Percentiles rank a stretch among this genome's conserved stretches.
These are phyloP conservation scores for Meghimatium bilineatum DNA, from an alignment of 2,888 invertebrate genomes.

Conservation along the genomic window DNA sequence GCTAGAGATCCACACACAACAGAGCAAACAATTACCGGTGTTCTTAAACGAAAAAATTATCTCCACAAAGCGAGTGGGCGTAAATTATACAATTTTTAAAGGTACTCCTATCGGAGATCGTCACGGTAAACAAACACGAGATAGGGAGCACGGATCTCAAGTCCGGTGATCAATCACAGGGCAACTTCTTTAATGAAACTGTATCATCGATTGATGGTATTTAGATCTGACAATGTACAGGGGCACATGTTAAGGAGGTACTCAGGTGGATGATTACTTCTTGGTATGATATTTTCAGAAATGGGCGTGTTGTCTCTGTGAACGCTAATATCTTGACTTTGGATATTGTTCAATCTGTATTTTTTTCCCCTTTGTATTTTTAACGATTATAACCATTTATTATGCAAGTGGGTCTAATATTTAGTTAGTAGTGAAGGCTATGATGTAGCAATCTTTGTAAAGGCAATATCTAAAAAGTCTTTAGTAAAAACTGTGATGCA, in stretches of 20 bases:
- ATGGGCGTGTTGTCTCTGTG: no score
- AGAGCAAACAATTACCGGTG: constrained; percentile 20
- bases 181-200: background rate
- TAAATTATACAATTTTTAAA: constrained; percentile 17
- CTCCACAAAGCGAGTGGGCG: constrained; percentile 9
- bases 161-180: background rate
- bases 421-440: no score
- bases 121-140: constrained; percentile 32
- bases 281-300: background rate
- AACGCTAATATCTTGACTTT: no score
- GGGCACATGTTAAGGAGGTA: background rate
- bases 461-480: no score
- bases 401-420: no score
- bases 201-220: background rate
- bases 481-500: no score
- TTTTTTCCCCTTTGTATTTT: no score
- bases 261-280: background rate
- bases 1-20: background rate
- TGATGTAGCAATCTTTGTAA: no score
- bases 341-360: no score
- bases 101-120: background rate
- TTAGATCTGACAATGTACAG: background rate
- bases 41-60: background rate
- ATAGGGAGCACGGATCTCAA: background rate
- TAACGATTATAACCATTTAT: no score